phyloP scores from a whole-genome alignment of 35 echinoderm and acorn worm genomes.

The Antedon bifida region DNA sequence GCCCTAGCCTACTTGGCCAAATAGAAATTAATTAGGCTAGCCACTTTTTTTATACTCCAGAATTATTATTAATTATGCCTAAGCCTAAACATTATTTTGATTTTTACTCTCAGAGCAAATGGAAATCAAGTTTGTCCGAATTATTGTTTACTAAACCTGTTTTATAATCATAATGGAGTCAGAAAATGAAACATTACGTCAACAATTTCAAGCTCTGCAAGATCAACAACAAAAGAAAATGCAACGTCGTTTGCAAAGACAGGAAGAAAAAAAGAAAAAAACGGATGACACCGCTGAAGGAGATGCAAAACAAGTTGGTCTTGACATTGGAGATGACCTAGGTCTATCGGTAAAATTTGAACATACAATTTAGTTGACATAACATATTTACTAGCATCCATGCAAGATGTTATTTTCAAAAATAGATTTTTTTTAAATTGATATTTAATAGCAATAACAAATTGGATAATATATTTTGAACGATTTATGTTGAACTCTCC shows the following conservation, averaged over 20 bases:
- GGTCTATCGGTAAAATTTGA: slow-evolving; percentile 24
- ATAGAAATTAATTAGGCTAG: background rate
- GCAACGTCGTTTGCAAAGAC: slow-evolving; percentile 40
- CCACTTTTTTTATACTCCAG: too few species aligned
- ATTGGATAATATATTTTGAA: too few species aligned
- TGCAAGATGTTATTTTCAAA: too few species aligned
- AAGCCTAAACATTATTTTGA: too few species aligned
- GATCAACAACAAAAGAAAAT: slow-evolving; percentile 88
- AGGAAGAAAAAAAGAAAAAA: slow-evolving; percentile 45
- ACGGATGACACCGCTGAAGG: slow-evolving; percentile 4
- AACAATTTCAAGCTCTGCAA: slow-evolving; percentile 87
- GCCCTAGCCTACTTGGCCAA: background rate
- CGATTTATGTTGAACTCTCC: too few species aligned
- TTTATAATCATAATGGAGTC: slow-evolving; percentile 29
- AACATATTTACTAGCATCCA: too few species aligned
- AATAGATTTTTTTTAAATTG: too few species aligned
- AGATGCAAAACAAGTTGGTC: slow-evolving; percentile 11
- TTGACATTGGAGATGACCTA: slow-evolving; percentile 53
- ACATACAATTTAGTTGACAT: background rate
- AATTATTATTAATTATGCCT: too few species aligned
- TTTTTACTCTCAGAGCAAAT: too few species aligned
- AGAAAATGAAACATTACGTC: slow-evolving; percentile 29
- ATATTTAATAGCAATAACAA: too few species aligned
- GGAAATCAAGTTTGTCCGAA: too few species aligned
- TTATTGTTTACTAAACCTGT: too few species aligned